A percentile compares a stretch with the other conserved stretches of the same genome.
Conservation (phyloP, 2,888 invertebrate genomes). For the Hipparchia sbordonii region DNA sequence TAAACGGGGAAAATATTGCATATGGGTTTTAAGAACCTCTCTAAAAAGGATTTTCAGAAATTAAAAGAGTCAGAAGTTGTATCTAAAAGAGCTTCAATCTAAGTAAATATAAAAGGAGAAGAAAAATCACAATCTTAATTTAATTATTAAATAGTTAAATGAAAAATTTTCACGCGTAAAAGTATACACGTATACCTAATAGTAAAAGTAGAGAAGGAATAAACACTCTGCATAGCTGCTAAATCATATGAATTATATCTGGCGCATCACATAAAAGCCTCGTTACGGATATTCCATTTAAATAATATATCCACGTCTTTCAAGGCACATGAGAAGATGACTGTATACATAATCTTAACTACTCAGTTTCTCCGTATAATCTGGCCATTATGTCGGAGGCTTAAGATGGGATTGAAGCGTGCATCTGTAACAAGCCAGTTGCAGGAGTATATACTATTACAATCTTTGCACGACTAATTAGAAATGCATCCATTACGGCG, state of each 20-base stretch:
- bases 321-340: slow-evolving; percentile 1
- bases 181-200: neutral
- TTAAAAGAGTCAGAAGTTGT: too few species aligned
- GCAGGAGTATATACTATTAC: slow-evolving; percentile 27
- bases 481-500: neutral
- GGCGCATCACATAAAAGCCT: slow-evolving; percentile 4
- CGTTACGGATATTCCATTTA: slow-evolving; percentile 7
- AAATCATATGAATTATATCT: neutral
- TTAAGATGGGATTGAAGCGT: slow-evolving; percentile 38
- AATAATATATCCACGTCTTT: slow-evolving; percentile 5
- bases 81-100: too few species aligned
- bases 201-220: neutral
- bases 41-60: too few species aligned
- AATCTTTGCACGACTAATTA: slow-evolving; percentile 23
- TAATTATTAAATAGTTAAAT: neutral
- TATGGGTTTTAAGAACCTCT: too few species aligned
- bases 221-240: neutral
- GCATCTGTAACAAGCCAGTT: slow-evolving; percentile 38
- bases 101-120: too few species aligned
- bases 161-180: neutral
- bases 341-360: slow-evolving; percentile 15
- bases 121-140: neutral
- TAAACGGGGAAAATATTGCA: too few species aligned
- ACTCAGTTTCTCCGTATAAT: slow-evolving; percentile 33
- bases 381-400: slow-evolving; percentile 37